Conservation (phyloP, 2,113 vertebrate species). For the Vidua chalybeata region DNA sequence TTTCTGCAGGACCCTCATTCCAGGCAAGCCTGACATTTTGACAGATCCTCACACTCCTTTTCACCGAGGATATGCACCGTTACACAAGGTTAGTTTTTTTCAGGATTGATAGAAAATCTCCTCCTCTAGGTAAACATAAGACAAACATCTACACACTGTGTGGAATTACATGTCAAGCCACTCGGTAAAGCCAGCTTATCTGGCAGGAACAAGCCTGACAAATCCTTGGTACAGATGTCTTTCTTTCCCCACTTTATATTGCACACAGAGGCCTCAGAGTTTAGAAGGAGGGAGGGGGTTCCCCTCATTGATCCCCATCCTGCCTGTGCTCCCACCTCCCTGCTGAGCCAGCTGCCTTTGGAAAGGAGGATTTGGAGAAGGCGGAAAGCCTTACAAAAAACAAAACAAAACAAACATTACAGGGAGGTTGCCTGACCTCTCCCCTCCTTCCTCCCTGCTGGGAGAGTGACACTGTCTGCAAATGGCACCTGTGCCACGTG, state of each 20-base stretch:
- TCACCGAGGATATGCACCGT: background rate
- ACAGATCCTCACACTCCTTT: background rate
- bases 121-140: background rate
- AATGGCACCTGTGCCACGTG: fast-evolving
- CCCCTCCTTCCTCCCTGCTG: background rate
- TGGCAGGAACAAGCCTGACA: background rate
- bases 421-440: background rate
- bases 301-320: background rate
- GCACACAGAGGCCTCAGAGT: background rate
- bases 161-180: background rate
- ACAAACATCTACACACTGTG: background rate
- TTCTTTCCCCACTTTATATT: background rate
- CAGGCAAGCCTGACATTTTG: background rate
- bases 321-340: background rate
- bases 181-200: background rate
- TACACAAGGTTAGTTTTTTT: background rate
- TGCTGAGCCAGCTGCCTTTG: background rate
- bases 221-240: background rate
- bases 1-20: background rate
- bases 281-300: background rate
- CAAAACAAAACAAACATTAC: background rate
- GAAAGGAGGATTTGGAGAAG: background rate
- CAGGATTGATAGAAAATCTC: background rate
- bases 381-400: background rate
- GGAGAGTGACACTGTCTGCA: fast-evolving